Conservation (phyloP, 2,113 vertebrate genomes). For the Pelusios castaneus region DNA sequence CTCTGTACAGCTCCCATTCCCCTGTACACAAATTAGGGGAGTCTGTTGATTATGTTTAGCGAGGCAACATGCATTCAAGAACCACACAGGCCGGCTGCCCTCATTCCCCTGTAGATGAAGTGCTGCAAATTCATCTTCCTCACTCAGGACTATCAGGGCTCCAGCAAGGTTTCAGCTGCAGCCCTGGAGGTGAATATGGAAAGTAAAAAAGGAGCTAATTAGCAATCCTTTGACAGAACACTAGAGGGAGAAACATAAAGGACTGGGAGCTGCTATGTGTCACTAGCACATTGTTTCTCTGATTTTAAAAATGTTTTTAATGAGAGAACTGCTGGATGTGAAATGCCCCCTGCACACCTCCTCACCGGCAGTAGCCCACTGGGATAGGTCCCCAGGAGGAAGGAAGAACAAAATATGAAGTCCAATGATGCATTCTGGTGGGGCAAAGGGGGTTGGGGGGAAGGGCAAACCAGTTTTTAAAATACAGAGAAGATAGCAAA, state of each 20-base stretch:
- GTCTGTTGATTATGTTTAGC: background rate
- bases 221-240: background rate
- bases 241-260: background rate
- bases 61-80: background rate
- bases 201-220: background rate
- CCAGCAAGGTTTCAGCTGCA: background rate
- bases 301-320: slow-evolving; percentile 10
- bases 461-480: background rate
- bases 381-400: background rate
- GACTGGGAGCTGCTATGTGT: background rate
- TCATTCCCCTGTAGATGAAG: background rate
- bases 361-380: accelerated
- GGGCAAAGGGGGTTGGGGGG: background rate
- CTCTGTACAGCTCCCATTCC: background rate
- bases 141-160: background rate
- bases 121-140: background rate
- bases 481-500: background rate
- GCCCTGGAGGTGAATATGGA: background rate
- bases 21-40: background rate
- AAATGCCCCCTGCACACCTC: background rate
- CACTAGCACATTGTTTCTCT: background rate
- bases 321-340: background rate
- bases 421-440: background rate
- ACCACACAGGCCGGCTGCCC: background rate
- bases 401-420: background rate